These are phyloP conservation scores for Pseudobourletiella spinata DNA, from an alignment of 1,140 invertebrate genomes.

Conservation along the genomic window DNA sequence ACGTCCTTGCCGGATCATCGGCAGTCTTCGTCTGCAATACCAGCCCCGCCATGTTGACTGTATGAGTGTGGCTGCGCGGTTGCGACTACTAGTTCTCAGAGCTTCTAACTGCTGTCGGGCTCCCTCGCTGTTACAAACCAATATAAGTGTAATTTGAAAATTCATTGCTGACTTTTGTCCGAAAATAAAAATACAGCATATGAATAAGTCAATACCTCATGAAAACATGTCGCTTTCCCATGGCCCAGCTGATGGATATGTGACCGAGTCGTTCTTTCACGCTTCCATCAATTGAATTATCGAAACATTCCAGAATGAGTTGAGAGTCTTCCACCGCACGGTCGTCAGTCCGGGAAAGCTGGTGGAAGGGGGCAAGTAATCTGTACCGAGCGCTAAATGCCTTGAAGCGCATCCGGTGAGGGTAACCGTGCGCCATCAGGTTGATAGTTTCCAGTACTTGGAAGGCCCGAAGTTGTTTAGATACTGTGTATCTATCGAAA, in stretches of 20 bases:
- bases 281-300: conserved; percentile 42
- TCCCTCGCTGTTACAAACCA: conserved; percentile 76
- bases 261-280: conserved; percentile 39
- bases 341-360: conserved; percentile 64
- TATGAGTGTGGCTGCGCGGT: conserved; percentile 62
- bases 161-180: no score
- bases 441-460: conserved; percentile 92
- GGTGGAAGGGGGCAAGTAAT: conserved; percentile 65
- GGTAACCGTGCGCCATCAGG: conserved; percentile 81
- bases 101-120: conserved; percentile 80
- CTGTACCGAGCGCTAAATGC: conserved; percentile 82
- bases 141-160: no score
- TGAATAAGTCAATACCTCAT: no score
- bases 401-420: conserved; percentile 89
- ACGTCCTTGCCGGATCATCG: conserved; percentile 46
- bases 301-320: conserved; percentile 58
- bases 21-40: conserved; percentile 60
- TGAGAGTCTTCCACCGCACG: conserved; percentile 70
- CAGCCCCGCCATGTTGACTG: conserved; percentile 75
- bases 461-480: conserved; percentile 75
- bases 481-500: conserved; percentile 70
- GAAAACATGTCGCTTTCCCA: conserved; percentile 86
- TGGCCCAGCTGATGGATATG: conserved; percentile 68
- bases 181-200: no score
- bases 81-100: conserved; percentile 62